phyloP scores from a whole-genome alignment of 2,888 invertebrate genomes.

The Glyphotaelius pellucidus region DNA sequence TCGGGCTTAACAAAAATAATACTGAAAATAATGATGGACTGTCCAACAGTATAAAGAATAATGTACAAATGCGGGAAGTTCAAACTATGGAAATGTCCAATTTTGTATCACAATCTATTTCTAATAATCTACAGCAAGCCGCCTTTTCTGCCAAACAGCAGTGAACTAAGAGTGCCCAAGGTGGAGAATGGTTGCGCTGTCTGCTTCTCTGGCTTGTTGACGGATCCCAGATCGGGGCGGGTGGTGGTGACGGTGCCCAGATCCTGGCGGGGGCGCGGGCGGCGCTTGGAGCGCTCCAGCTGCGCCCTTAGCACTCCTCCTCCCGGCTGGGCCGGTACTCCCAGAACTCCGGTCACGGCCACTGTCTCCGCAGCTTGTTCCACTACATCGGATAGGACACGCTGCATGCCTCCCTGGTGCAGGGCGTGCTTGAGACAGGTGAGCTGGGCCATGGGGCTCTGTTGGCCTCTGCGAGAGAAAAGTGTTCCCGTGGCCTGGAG shows the following conservation, averaged over 20 bases:
- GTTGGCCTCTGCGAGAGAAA: constrained; percentile 80
- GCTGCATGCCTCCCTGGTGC: constrained; percentile 64
- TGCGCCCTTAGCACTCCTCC: constrained; percentile 77
- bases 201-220: constrained; percentile 68
- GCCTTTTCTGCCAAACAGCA: constrained; percentile 91
- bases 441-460: constrained; percentile 88
- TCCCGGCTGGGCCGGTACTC: constrained; percentile 80
- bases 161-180: constrained; percentile 86
- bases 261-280: constrained; percentile 73
- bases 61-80: constrained; percentile 11
- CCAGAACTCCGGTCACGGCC: constrained; percentile 73
- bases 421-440: constrained; percentile 82
- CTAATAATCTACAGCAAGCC: constrained; percentile 80
- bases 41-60: constrained; percentile 21
- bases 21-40: constrained; percentile 14
- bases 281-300: constrained; percentile 70
- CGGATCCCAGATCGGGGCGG: constrained; percentile 67
- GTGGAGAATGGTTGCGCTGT: constrained; percentile 72
- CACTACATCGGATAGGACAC: constrained; percentile 72
- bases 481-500: constrained; percentile 79
- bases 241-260: constrained; percentile 60
- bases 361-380: constrained; percentile 67
- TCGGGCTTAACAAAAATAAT: constrained; percentile 29
- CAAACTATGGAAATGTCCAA: constrained; percentile 53
- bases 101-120: constrained; percentile 46